Conservation (phyloP, 1,140 invertebrate species). For the Heliconius melpomene region DNA sequence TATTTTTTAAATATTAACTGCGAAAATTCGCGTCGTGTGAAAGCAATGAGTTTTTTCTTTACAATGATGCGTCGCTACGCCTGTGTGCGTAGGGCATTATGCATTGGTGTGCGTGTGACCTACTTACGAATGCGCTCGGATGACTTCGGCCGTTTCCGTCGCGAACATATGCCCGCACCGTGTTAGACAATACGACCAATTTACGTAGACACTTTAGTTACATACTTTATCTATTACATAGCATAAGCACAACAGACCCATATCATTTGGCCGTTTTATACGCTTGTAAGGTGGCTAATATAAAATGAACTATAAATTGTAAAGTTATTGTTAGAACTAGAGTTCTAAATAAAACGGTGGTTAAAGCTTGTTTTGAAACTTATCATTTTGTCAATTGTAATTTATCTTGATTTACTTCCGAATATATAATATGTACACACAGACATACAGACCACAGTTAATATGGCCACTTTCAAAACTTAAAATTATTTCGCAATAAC, state of each 20-base stretch:
- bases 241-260: not conserved
- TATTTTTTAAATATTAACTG: slow-evolving; percentile 10
- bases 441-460: not conserved
- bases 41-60: slow-evolving; percentile 58
- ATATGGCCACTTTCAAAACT: slow-evolving; percentile 33
- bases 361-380: slow-evolving; percentile 44
- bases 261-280: not conserved
- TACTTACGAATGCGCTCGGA: slow-evolving; percentile 65
- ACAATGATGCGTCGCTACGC: slow-evolving; percentile 44
- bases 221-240: slow-evolving; percentile 1
- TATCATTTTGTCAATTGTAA: slow-evolving; percentile 47
- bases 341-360: slow-evolving; percentile 21
- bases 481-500: slow-evolving; percentile 11
- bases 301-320: slow-evolving; percentile 49
- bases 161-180: slow-evolving; percentile 48
- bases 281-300: slow-evolving; percentile 45
- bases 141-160: slow-evolving; percentile 63
- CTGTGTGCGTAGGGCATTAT: slow-evolving; percentile 39
- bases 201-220: not conserved
- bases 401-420: slow-evolving; percentile 42
- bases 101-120: slow-evolving; percentile 64
- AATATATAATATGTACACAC: slow-evolving; percentile 27
- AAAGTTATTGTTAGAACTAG: not conserved
- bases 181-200: slow-evolving; percentile 44
- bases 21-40: slow-evolving; percentile 59